phyloP scores from a whole-genome alignment of 2,888 invertebrate species.

The Dasysyrphus tricinctus region DNA sequence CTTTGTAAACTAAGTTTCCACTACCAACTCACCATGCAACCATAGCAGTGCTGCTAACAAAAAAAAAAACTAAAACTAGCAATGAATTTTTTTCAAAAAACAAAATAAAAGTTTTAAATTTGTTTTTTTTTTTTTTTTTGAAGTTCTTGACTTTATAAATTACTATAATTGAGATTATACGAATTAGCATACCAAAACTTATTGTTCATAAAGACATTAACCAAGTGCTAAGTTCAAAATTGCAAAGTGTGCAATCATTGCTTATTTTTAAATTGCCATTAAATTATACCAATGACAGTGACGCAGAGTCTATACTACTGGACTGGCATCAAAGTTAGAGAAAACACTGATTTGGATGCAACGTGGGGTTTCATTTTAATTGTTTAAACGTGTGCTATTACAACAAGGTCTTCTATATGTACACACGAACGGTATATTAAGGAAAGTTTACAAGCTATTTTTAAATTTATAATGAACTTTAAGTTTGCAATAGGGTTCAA shows the following conservation, averaged over 20 bases:
- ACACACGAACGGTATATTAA: neutral
- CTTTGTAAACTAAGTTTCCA: too few relatives aligned
- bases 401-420: neutral
- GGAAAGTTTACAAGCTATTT: conserved; percentile 30
- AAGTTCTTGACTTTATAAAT: too few relatives aligned
- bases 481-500: neutral
- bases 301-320: neutral
- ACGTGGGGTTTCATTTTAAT: conserved; percentile 23
- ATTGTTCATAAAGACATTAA: neutral
- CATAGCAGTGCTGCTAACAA: too few relatives aligned
- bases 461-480: conserved; percentile 51
- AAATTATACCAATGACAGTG: conserved; percentile 34
- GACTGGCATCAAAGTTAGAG: conserved; percentile 33
- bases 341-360: conserved; percentile 28
- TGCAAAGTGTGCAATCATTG: neutral
- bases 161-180: too few relatives aligned
- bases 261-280: conserved; percentile 23
- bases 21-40: too few relatives aligned
- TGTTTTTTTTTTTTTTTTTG: too few relatives aligned
- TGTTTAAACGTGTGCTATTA: conserved; percentile 43
- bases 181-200: neutral
- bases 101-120: too few relatives aligned
- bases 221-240: neutral
- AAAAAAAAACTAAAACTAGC: too few relatives aligned
- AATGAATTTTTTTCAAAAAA: too few relatives aligned